Percentiles rank a stretch among this genome's conserved stretches.
phyloP scores from a whole-genome alignment of 2,113 vertebrate species.

The Triplophysa siluroides region DNA sequence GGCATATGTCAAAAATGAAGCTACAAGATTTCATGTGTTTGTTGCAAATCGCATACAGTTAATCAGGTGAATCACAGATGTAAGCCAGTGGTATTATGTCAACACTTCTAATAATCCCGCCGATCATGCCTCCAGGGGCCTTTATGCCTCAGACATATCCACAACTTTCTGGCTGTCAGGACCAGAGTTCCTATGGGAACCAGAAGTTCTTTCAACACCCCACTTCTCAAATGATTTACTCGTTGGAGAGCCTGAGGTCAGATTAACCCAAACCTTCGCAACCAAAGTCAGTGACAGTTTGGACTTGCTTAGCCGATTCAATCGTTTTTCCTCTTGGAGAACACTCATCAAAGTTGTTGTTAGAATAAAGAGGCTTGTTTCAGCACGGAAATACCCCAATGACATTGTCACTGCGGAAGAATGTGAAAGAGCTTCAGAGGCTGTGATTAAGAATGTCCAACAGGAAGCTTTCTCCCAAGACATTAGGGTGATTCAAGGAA shows the following conservation, averaged over 20 bases:
- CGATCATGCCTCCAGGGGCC: neutral
- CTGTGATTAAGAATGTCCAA: neutral
- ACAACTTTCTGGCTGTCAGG: constrained; percentile 34
- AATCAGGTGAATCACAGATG: constrained; percentile 25
- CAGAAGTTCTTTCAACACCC: too few species aligned
- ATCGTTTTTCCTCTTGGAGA: too few species aligned
- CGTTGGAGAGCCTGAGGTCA: too few species aligned
- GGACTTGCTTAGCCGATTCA: too few species aligned
- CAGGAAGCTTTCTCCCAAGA: neutral
- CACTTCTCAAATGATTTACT: too few species aligned
- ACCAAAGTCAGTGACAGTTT: too few species aligned
- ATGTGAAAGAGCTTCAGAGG: neutral
- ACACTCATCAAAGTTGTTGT: too few species aligned
- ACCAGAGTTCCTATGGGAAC: neutral
- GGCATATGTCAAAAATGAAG: constrained; percentile 44
- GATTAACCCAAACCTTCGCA: too few species aligned
- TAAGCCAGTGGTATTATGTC: constrained; percentile 39
- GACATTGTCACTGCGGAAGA: neutral
- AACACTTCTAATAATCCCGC: constrained; percentile 36
- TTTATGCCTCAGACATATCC: constrained; percentile 16
- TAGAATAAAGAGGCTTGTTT: neutral
- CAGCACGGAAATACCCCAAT: too few species aligned
- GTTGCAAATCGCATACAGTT: constrained; percentile 40
- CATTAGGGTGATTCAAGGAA: neutral
- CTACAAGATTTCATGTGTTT: constrained; percentile 47